Evolutionary conservation across 1,140 invertebrate species (phyloP).

Genomic region (Papilio polytes): DNA sequence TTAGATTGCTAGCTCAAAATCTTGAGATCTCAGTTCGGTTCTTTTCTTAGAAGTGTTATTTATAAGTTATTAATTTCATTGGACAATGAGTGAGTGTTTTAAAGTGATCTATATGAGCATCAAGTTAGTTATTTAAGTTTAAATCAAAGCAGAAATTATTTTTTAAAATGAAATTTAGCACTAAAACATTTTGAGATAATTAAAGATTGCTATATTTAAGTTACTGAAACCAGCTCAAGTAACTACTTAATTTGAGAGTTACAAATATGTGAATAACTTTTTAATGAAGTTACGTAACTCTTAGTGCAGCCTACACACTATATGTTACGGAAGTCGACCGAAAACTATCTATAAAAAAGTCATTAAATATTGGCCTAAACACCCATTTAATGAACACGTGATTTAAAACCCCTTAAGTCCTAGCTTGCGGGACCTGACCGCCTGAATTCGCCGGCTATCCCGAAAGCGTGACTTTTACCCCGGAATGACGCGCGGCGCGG

Average conservation of each 20-base stretch:
- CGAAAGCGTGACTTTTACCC: constrained; percentile 78
- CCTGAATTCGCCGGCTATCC: constrained; percentile 72
- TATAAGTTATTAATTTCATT: not conserved
- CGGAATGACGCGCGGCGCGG: constrained; percentile 69
- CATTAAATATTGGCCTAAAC: not conserved
- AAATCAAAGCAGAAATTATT: too few relatives aligned
- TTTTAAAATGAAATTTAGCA: too few relatives aligned
- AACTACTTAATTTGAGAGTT: too few relatives aligned
- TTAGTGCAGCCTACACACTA: not conserved
- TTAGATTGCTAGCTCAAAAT: not conserved
- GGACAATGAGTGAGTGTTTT: not conserved
- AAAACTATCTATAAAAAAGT: not conserved
- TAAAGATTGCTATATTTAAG: too few relatives aligned
- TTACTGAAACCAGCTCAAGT: too few relatives aligned
- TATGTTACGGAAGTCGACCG: not conserved
- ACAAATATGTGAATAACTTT: too few relatives aligned
- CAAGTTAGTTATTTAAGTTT: not conserved
- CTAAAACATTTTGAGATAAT: too few relatives aligned
- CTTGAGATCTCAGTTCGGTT: not conserved
- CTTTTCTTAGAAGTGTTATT: not conserved
- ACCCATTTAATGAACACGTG: not conserved
- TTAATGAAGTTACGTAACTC: too few relatives aligned
- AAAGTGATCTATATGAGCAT: not conserved
- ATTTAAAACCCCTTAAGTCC: constrained; percentile 48
- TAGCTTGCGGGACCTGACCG: constrained; percentile 65